These are phyloP conservation scores for Stenolophus ochropezus DNA, from an alignment of 2,888 invertebrate species.

Conservation along the genomic window DNA sequence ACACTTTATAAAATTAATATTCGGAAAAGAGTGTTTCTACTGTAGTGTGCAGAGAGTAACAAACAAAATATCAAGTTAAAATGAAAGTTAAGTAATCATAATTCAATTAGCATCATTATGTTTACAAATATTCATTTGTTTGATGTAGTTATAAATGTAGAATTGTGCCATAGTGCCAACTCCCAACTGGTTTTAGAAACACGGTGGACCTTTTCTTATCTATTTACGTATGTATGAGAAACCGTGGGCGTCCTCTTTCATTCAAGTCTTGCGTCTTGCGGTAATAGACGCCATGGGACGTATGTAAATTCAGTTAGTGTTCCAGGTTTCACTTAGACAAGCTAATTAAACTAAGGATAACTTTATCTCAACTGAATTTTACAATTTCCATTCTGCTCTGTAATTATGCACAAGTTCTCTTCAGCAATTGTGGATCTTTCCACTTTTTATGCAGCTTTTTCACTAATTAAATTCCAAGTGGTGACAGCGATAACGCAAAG, in stretches of 20 bases:
- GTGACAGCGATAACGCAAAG: too few species aligned
- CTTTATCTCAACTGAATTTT: constrained; percentile 39
- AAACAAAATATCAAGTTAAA: too few species aligned
- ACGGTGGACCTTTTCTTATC: too few species aligned
- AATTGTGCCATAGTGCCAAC: too few species aligned
- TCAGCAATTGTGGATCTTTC: background rate
- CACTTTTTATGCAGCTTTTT: background rate
- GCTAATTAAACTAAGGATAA: constrained; percentile 44
- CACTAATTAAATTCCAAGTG: background rate
- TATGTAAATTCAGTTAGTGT: constrained; percentile 26
- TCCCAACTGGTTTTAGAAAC: too few species aligned
- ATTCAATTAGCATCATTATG: too few species aligned
- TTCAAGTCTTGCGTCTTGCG: background rate
- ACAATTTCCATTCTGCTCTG: constrained; percentile 18
- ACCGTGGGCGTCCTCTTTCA: background rate
- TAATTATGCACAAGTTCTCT: constrained; percentile 16
- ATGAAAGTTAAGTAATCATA: too few species aligned
- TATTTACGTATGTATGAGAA: background rate
- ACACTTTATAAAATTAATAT: too few species aligned
- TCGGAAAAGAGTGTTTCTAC: too few species aligned
- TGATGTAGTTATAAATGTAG: too few species aligned
- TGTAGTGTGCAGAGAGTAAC: too few species aligned
- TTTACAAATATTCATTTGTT: too few species aligned
- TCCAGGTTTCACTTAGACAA: constrained; percentile 31
- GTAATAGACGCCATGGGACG: constrained; percentile 8